These are phyloP conservation scores for Eupithecia tripunctaria DNA, from an alignment of 2,888 invertebrate species.

Conservation along the genomic window DNA sequence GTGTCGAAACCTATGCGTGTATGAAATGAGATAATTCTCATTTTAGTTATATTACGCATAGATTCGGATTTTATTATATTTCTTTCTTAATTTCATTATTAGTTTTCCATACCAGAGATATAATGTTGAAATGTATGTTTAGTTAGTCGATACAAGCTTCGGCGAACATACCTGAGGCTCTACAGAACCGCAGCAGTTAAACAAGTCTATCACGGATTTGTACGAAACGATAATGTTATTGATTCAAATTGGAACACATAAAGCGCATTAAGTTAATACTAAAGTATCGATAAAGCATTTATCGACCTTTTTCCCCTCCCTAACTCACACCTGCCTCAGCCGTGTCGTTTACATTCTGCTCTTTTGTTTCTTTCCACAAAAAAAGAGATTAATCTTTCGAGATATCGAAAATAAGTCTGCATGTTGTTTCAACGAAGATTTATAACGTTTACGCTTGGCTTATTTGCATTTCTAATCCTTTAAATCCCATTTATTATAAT, in stretches of 20 bases:
- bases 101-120: no score
- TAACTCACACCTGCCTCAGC: slow-evolving; percentile 58
- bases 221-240: neutral
- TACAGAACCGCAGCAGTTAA: no score
- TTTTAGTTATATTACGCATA: no score
- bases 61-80: no score
- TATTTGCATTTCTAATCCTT: slow-evolving; percentile 11
- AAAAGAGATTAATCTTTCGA: slow-evolving; percentile 64
- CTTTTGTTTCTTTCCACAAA: slow-evolving; percentile 62
- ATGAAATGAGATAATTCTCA: no score
- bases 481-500: slow-evolving; percentile 3
- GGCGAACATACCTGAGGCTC: no score
- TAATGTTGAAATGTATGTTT: no score
- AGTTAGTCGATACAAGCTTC: no score
- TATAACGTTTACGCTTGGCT: slow-evolving; percentile 6
- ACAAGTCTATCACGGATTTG: neutral
- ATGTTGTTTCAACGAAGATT: slow-evolving; percentile 11
- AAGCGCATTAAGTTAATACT: neutral
- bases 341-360: slow-evolving; percentile 59
- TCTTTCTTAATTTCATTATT: no score
- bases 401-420: slow-evolving; percentile 58
- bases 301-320: slow-evolving; percentile 44
- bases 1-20: no score
- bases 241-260: neutral
- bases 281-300: slow-evolving; percentile 2